Evolutionary conservation across 1,140 invertebrate genomes (phyloP), one percentile per base, ranked within the genome.

Genomic region (Scylla paramamosain): DNA sequence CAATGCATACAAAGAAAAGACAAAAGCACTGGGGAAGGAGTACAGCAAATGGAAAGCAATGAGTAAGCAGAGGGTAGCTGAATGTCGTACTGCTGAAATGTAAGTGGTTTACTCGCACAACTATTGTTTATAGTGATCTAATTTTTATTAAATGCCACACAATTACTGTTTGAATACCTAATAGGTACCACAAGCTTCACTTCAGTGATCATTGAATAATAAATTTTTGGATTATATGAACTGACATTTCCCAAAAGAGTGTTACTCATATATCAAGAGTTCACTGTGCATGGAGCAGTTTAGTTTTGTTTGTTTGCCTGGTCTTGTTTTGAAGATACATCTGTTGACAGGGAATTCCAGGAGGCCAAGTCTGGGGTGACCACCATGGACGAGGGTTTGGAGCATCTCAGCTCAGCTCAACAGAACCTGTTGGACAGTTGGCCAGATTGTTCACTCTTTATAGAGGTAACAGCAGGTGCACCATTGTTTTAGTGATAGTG

Each of bases 41-140:
- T 77, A 77, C 67, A 77, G n/a, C 67, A 77, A 77, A n/a, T 77
- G 67, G 67, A 77, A 77, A 77, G 67, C 67, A 77, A 77, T 77
- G 67, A 77, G 67, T 7, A 77, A n/a, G 67, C 67, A 77, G 67
- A 77, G 67, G n/a, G 67, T 20, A 1, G 67, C 67, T n/a, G 67
- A 77, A n/a, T 77, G 67, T 77, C 67, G 25, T 3, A n/a, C 67
- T n/a, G 67, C 67, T 77, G 67, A 77, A 77, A 77, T 77, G 67
- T 77, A n/a, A 77, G 67, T 77, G 6, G n/a, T n/a, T 2, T 77
- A 59, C 16, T 14, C 10, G 3, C 52, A 59, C 3, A 39, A 39
- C 39, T 39, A 6, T 39, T 39, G 39, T 6, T 2, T 39, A 39
- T 39, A 39, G 39, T 39, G 39, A 39, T 6, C 39, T 39, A 6